phyloP scores from a whole-genome alignment of 64 coral and sea anemone species.

The Dendronephthya gigantea region DNA sequence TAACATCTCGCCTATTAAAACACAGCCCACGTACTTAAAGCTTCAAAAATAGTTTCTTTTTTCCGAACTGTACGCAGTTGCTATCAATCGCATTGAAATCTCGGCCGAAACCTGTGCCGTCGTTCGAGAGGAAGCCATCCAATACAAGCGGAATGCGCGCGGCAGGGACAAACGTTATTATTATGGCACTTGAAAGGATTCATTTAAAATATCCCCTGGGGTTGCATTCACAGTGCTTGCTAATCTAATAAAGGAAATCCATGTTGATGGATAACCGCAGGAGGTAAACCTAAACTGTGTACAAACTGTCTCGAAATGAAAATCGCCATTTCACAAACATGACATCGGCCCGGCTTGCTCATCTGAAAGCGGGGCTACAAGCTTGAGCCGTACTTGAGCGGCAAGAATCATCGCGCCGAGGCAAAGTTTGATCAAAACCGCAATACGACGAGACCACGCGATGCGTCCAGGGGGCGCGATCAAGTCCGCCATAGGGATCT shows the following conservation, averaged over 20 bases:
- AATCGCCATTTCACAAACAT: neutral
- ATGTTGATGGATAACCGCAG: slow-evolving; percentile 1
- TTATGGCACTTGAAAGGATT: slow-evolving; percentile 2
- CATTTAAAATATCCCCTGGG: slow-evolving; percentile 2
- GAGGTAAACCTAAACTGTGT: neutral
- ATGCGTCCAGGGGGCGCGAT: neutral
- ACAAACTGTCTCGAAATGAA: neutral
- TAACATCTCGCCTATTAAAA: neutral
- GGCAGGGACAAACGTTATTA: neutral
- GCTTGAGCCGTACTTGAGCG: neutral
- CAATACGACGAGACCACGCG: neutral
- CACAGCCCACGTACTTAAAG: neutral
- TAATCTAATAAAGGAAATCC: slow-evolving; percentile 8
- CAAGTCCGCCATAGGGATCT: neutral
- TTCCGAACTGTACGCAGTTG: too few species aligned
- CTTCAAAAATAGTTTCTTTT: neutral
- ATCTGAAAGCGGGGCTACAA: neutral
- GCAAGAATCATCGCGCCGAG: neutral
- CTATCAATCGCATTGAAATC: too few species aligned
- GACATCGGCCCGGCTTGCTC: neutral
- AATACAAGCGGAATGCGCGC: neutral
- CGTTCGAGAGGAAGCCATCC: neutral
- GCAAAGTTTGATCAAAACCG: neutral
- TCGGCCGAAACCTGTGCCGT: too few species aligned
- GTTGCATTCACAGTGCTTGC: neutral